Percentiles rank a stretch among this genome's conserved stretches.
Conservation (phyloP, 2,113 vertebrate species). For the Fulmarus glacialis region DNA sequence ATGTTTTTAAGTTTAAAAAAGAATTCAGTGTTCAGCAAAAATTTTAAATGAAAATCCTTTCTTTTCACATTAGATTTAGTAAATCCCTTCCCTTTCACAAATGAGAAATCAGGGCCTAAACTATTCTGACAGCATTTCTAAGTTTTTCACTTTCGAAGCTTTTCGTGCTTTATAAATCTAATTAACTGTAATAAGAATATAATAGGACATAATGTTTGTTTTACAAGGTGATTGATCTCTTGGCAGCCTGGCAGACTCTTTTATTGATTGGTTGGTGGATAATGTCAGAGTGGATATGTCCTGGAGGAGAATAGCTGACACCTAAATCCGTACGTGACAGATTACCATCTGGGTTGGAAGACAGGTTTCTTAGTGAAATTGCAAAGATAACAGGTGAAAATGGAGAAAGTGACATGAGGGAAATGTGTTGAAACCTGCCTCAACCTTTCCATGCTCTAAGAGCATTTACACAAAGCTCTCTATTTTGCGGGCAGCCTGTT, state of each 20-base stretch:
- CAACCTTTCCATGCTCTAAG: constrained; percentile 16
- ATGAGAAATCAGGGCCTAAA: constrained; percentile 14
- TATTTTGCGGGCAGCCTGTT: constrained; percentile 23
- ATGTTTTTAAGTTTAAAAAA: constrained; percentile 42
- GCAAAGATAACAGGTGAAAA: constrained; percentile 64
- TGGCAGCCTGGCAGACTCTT: constrained; percentile 56
- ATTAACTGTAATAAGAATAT: constrained; percentile 67
- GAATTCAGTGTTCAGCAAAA: constrained; percentile 47
- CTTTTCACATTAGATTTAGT: constrained; percentile 54
- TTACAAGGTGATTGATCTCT: constrained; percentile 65
- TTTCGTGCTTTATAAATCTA: constrained; percentile 59
- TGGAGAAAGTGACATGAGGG: constrained; percentile 59
- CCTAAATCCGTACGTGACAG: constrained; percentile 68
- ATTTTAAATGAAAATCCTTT: constrained; percentile 25
- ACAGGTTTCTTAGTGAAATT: constrained; percentile 35
- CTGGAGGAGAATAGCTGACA: constrained; percentile 61
- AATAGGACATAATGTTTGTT: constrained; percentile 62
- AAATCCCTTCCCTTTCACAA: constrained; percentile 40
- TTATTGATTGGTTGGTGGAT: constrained; percentile 63
- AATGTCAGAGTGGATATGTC: constrained; percentile 65
- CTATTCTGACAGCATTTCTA: constrained; percentile 43
- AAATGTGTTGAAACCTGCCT: constrained; percentile 65
- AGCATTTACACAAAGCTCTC: constrained; percentile 52
- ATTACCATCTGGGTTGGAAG: constrained; percentile 62
- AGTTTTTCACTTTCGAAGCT: not conserved